Base-by-base conservation (phyloP, 2,113 vertebrate species). In the Chaetops frenatus region DNA sequence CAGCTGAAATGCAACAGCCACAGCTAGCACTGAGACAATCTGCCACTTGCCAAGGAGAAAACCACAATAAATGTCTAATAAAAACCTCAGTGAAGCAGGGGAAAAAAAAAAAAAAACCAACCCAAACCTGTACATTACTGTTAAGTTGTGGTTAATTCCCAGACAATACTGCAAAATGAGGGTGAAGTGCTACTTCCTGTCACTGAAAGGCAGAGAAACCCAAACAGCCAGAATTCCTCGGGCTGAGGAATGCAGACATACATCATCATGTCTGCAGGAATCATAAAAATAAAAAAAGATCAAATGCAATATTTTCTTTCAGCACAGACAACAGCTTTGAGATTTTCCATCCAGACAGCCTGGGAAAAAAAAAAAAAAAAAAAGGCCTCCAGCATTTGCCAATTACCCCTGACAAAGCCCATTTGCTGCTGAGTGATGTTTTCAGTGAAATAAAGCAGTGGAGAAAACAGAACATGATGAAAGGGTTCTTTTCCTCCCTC, bases 301-400 rank as follows among this genome's bases (percentile, higher is more conserved):
- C 98, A 98, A 98, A 98, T 97, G 97, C 93, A 92, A 92, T 96
- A 92, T 97, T 98, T 98, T 94, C 97, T 98, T 97, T 97, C 97
- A 89, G 95, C 15, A 65, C 74, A 96, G 97, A 98, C 96, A 97
- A 97, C 86, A 66, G 96, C 97, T 96, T 94, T 96, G 97, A 98
- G 96, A 96, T 70, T 97, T 97, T 97, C 98, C 98, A 96, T 93
- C 89, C 96, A 88, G 89, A 85, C 97, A 57, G 94, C 95, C 97
- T 97, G 56, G 97, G n/a, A n/a, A n/a, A n/a, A n/a, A n/a, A n/a
- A n/a, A n/a, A n/a, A n/a, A n/a, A n/a, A n/a, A 95, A 97, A 97
- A 97, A 97, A 84, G 27, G 96, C 98, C 98, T 96, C 91, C 83
- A 87, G 98, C 96, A 2, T 61, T 95, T 81, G 96, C 97, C 97